Conservation (phyloP, 2,888 invertebrate species). For the Apodemia hepburni region DNA sequence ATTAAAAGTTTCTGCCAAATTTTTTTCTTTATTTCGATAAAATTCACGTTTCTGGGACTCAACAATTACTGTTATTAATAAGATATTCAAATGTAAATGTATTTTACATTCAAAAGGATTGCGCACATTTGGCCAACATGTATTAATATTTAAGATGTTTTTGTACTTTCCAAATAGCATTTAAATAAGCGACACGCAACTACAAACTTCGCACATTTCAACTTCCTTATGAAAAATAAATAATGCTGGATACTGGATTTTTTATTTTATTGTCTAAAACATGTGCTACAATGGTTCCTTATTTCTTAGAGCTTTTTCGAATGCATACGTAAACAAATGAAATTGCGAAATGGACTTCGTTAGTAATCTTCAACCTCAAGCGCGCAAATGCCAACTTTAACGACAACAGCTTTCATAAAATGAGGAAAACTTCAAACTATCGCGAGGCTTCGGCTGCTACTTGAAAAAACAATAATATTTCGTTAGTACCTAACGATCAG, state of each 20-base stretch:
- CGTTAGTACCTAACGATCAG: too few relatives aligned
- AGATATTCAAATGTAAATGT: background rate
- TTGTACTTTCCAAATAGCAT: slow-evolving; percentile 1
- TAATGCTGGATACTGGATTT: slow-evolving; percentile 6
- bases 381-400: too few relatives aligned
- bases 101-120: background rate
- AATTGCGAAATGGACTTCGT: too few relatives aligned
- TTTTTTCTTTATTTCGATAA: background rate
- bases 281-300: too few relatives aligned
- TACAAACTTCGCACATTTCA: slow-evolving; percentile 13
- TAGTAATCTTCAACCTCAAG: too few relatives aligned
- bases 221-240: slow-evolving; percentile 6
- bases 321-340: too few relatives aligned
- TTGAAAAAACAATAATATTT: too few relatives aligned
- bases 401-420: too few relatives aligned
- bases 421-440: too few relatives aligned
- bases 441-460: too few relatives aligned
- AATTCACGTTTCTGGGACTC: background rate
- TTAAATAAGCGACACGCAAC: slow-evolving; percentile 7
- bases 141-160: background rate
- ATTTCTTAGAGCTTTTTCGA: too few relatives aligned
- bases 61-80: background rate
- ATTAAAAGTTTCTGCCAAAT: background rate
- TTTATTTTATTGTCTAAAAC: background rate
- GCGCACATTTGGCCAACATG: too few relatives aligned